Evolutionary conservation across 2,113 vertebrate species (phyloP), one percentile per base, ranked within the genome.

Genomic region (Carollia perspicillata): DNA sequence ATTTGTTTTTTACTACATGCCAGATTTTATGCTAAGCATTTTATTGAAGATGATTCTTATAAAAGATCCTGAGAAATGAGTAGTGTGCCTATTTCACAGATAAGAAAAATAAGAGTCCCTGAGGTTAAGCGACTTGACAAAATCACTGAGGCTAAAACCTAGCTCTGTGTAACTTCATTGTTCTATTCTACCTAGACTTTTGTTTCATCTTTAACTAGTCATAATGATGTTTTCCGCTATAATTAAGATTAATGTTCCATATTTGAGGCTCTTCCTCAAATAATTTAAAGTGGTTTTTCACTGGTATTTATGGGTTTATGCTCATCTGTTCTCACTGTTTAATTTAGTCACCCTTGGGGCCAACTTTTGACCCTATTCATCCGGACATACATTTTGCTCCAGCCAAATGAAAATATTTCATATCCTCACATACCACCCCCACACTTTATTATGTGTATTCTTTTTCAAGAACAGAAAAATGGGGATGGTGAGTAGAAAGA

Each of bases 291-390:
- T 88, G 13, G 0, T 58, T 92, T 92, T 58, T 72, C 44, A 84
- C 40, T 86, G 78, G 33, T 47, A 33, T 68, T 83, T 74, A 68
- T 37, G 51, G 5, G 10, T 89, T 95, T 74, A 13, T 30, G 44
- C 8, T 92, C 58, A 84, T 77, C 47, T 42, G 60, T 96, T 85
- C 35, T 96, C 23, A 91, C n/a, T 89, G 47, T 78, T 97, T 42
- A 77, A 92, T 74, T 93, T 4, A 79, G 66, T 53, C 49, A 89
- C 49, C 11, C 1, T 63, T 79, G 30, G 40, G 30, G 30, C 18
- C 44, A 88, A 42, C 2, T 60, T 42, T n/a, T 85, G 35, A 44
- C 12, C 42, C 47, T 35, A 0, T 68, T 93, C 53, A 78, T 26
- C 26, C 90, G 42, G 60, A 40, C 26, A 65, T 60, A 85, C 23